Percentiles rank a stretch among this genome's conserved stretches.
Evolutionary conservation across 2,113 vertebrate genomes (phyloP).

Genomic region (Ceyx margarethae): DNA sequence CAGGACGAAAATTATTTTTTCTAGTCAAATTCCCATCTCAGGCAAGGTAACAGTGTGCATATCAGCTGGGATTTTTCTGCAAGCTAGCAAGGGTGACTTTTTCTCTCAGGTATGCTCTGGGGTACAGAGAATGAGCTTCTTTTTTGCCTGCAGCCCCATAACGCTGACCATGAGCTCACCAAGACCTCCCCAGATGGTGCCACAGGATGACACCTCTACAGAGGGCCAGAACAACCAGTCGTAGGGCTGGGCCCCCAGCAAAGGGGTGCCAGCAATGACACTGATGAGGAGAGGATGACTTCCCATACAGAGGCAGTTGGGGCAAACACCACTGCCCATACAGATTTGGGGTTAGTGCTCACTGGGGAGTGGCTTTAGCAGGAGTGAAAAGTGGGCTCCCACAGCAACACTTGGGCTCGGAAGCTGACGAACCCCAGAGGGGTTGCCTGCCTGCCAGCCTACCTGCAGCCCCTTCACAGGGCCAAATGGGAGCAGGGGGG

Average conservation of each 20-base stretch:
- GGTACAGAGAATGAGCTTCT: not conserved
- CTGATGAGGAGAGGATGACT: not conserved
- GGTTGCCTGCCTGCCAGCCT: not conserved
- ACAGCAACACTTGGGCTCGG: not conserved
- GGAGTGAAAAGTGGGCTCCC: not conserved
- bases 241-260: not conserved
- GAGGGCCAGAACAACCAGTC: rapidly evolving
- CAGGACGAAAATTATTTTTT: not conserved
- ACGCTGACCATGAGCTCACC: not conserved
- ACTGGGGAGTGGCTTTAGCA: not conserved
- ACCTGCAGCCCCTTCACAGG: rapidly evolving
- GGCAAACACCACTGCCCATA: not conserved
- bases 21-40: not conserved
- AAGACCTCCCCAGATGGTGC: not conserved
- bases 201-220: not conserved
- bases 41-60: not conserved
- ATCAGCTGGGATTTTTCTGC: not conserved
- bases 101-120: not conserved
- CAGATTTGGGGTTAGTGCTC: not conserved
- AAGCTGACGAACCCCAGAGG: not conserved
- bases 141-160: not conserved
- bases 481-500: not conserved
- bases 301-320: not conserved
- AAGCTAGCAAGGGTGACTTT: not conserved
- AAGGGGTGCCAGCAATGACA: not conserved